Conservation (phyloP, 2,113 vertebrate species). For the Channa maculata region DNA sequence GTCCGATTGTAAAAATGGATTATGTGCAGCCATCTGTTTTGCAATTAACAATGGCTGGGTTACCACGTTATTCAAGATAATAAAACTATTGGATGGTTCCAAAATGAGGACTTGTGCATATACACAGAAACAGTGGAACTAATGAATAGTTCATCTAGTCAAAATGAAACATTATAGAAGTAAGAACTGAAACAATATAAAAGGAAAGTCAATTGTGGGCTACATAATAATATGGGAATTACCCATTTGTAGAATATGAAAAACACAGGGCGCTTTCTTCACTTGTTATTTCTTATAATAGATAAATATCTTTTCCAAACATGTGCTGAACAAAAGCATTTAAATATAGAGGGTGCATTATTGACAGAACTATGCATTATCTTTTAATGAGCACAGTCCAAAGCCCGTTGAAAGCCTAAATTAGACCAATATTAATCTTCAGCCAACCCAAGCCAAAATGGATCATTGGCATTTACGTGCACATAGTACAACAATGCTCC, state of each 20-base stretch:
- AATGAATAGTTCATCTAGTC: constrained; percentile 65
- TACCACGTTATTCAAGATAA: constrained; percentile 70
- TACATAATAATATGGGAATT: not conserved
- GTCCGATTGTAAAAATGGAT: constrained; percentile 77
- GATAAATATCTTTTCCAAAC: too few relatives aligned
- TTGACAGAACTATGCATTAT: too few relatives aligned
- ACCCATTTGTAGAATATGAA: not conserved
- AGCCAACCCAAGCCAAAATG: constrained; percentile 28
- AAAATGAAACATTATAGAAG: constrained; percentile 37
- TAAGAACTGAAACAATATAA: constrained; percentile 17
- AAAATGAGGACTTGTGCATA: constrained; percentile 68
- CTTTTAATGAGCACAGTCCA: not conserved
- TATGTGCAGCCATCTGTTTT: constrained; percentile 81
- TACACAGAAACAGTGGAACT: constrained; percentile 70
- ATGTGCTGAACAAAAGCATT: too few relatives aligned
- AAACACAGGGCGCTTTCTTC: not conserved
- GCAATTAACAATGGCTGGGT: constrained; percentile 78
- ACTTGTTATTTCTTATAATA: not conserved
- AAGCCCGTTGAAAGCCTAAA: constrained; percentile 26
- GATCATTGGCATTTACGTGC: constrained; percentile 41
- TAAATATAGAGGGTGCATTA: too few relatives aligned
- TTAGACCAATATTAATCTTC: constrained; percentile 36
- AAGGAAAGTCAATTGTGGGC: constrained; percentile 45
- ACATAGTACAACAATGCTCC: constrained; percentile 15
- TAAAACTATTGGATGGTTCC: constrained; percentile 69